Evolutionary conservation across 2,888 invertebrate species (phyloP), one percentile per base, ranked within the genome.

Genomic region (Scaeva pyrastri): DNA sequence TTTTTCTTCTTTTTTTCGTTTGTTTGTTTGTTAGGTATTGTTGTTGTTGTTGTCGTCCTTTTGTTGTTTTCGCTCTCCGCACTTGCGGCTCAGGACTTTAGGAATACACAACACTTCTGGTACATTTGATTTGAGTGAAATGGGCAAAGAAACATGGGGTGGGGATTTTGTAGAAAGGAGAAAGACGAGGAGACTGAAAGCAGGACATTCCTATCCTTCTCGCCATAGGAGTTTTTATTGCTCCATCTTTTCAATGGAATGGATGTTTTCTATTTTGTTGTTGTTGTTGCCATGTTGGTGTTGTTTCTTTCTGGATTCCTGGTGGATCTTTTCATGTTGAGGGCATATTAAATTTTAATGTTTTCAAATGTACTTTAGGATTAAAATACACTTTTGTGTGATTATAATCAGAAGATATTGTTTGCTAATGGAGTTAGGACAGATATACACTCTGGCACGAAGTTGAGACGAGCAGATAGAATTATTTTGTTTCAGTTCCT

Each of bases 351-450:
- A 86, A 86, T 85, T 82, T 86, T 86, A 86, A 86, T 82, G 86
- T 73, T 82, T 74, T 74, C 73, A 86, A 86, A 82, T 86, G 82
- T 86, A 74, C 82, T 81, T 82, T 77, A 70, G 82, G 86, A 77
- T 86, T 82, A 86, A 86, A 86, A 81, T 81, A 86, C 86, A 86
- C 86, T 86, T 86, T 86, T 82, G 86, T 86, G 82, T 86, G 86
- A 86, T 86, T 86, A 86, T 86, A 86, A 86, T 81, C 86, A 86
- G 77, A 77, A 86, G 86, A 82, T 77, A 86, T 86, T 77, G 82
- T 82, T 86, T 77, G 82, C 81, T 86, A 86, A 86, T 86, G 86
- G 82, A 82, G 86, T 86, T 82, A 76, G 82, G 82, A 86, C 81
- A 81, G 76, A 76, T 62, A 80, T 56, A 66, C 52, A 43, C 48